Base-by-base conservation (phyloP, 2,113 vertebrate species). In the Crotophaga sulcirostris region DNA sequence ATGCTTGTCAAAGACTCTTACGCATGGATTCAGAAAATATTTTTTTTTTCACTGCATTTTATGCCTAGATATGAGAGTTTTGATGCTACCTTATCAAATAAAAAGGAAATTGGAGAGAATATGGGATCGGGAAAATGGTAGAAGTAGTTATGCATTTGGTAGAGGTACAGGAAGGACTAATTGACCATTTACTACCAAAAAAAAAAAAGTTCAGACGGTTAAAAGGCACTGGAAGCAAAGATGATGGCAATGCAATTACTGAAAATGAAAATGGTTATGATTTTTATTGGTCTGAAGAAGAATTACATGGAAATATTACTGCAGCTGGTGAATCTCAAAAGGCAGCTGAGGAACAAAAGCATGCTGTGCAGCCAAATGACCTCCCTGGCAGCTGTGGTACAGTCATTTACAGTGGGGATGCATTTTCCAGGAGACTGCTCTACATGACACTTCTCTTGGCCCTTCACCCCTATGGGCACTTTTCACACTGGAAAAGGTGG, bases 211-310 rank as follows among this genome's bases (percentile, higher is more conserved):
- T 95, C 63, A 47, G 36, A 54, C 75, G n/a, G 76, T 94, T 82
- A 90, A 95, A 96, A 95, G 58, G 33, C 44, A 84, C 33, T 92
- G 66, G 80, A 95, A 90, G 40, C n/a, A 86, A 66, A 51, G 33
- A 26, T 89, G 66, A 92, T 84, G 45, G 69, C 80, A 89, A 60
- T 79, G 56, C 84, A 90, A 93, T 95, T 92, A 89, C 86, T 79
- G 92, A 75, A 95, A 96, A 91, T 95, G 49, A 95, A 96, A 94
- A 92, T 90, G 60, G 44, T 79, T 93, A 87, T 84, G 83, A 87
- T 78, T 94, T 93, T 93, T 76, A 93, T 87, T 90, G 64, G 60
- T 58, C 56, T 62, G n/a, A 81, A 90, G 62, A 94, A 89, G 66
- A 90, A 79, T 82, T 78, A 64, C 45, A 54, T 68, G 56, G 29